Evolutionary conservation across 2,888 invertebrate genomes (phyloP), one percentile per base, ranked within the genome.

Genomic region (Geotrupes spiniger): DNA sequence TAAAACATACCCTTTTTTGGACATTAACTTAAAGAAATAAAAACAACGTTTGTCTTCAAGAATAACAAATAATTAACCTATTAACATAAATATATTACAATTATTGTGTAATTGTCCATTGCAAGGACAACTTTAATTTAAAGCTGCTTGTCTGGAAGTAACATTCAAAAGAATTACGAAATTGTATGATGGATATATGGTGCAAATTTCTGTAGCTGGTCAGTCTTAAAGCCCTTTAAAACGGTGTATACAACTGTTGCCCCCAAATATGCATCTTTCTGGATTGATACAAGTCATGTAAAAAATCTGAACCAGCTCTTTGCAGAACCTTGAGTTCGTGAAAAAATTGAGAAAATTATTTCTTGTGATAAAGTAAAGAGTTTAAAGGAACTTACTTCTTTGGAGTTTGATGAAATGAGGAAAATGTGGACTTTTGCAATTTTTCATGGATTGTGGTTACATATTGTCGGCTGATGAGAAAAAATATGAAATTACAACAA

Each of bases 381-480:
- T 43, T 43, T 33, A 43, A 17, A 43, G 8, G 31, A 37, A 37
- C 44, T 43, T 9, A 43, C 14, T 36, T 21, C 44, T 43, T 43
- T 25, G 15, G 44, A 43, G 37, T 43, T 25, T 36, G 37, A 36
- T 43, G 37, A 43, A 43, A 5, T 37, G 36, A 43, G 26, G 36
- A 43, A 37, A 43, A 9, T 43, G 44, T 36, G 44, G 36, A 43
- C 8, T 36, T 43, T 43, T 43, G 25, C 44, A 43, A 25, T 43
- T 43, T 15, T 52, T 52, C 42, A 49, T 49, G 42, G 49, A 52
- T 52, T 27, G 38, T 52, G 52, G 49, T 45, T 49, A 52, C 49
- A 52, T 49, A 45, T 45, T 48, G 41, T 31, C 44, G 26, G 33
- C 48, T 52, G 48, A 49, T 49, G 21, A 49, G 48, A 52, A 45